Evolutionary conservation across 2,888 invertebrate species (phyloP).

Genomic region (Podabrus alpinus): DNA sequence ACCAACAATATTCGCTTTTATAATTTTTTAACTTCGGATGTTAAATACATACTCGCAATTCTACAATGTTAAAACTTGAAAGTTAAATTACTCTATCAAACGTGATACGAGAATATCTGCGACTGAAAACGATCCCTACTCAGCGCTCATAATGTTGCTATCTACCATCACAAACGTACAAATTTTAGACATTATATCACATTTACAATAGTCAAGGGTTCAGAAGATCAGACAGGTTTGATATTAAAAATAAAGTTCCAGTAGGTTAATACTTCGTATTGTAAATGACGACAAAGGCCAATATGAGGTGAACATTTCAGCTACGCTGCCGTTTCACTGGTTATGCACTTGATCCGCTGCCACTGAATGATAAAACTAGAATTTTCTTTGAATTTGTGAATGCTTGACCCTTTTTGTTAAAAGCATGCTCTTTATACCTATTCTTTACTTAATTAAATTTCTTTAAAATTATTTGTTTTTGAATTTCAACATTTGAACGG

Average conservation of each 20-base stretch:
- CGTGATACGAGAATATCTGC: not conserved
- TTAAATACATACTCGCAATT: not conserved
- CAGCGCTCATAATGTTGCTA: not conserved
- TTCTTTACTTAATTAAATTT: not conserved
- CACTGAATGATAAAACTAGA: not conserved
- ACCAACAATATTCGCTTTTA: too few species aligned
- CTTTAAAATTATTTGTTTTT: not conserved
- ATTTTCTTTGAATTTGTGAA: not conserved
- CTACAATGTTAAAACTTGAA: not conserved
- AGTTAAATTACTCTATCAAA: too few species aligned
- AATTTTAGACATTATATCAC: not conserved
- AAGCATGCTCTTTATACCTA: not conserved
- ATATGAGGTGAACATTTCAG: not conserved
- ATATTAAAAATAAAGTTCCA: not conserved
- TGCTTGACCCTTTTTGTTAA: not conserved
- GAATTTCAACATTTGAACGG: too few species aligned
- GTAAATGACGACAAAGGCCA: not conserved
- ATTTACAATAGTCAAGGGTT: not conserved
- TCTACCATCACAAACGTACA: not conserved
- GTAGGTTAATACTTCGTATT: not conserved
- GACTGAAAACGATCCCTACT: not conserved
- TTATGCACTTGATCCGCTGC: not conserved
- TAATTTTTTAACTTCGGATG: too few species aligned
- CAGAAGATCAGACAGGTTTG: not conserved
- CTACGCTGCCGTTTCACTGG: not conserved